Conservation (phyloP, 2,888 invertebrate species). For the Tridacna gigas region DNA sequence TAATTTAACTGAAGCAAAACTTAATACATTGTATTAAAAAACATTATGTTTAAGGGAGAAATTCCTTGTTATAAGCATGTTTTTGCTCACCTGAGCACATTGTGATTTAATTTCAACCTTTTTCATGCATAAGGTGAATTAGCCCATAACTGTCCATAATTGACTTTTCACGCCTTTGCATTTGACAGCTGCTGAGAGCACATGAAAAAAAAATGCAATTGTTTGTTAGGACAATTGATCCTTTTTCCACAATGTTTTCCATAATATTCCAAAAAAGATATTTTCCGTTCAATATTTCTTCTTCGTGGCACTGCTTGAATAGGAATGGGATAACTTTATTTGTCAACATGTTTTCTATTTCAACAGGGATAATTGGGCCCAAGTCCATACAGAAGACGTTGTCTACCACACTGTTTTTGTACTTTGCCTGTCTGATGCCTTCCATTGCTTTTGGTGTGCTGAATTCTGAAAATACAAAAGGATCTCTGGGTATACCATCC, state of each 20-base stretch:
- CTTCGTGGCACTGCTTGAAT: too few relatives aligned
- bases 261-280: neutral
- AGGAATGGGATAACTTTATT: too few relatives aligned
- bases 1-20: too few relatives aligned
- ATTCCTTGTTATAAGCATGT: too few relatives aligned
- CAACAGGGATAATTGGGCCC: slow-evolving; percentile 85
- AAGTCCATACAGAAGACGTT: slow-evolving; percentile 87
- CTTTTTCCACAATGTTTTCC: neutral
- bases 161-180: neutral
- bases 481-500: slow-evolving; percentile 85
- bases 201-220: neutral
- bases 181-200: neutral
- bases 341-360: neutral
- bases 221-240: neutral
- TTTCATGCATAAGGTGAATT: too few relatives aligned
- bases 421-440: slow-evolving; percentile 88
- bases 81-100: too few relatives aligned
- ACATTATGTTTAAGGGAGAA: too few relatives aligned
- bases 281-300: too few relatives aligned
- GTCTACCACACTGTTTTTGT: slow-evolving; percentile 87
- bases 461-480: slow-evolving; percentile 87
- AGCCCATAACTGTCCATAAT: neutral
- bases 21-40: too few relatives aligned
- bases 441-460: slow-evolving; percentile 87
- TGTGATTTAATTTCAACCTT: too few relatives aligned